phyloP scores from a whole-genome alignment of 2,113 vertebrate species.

The Microcebus jonahi region DNA sequence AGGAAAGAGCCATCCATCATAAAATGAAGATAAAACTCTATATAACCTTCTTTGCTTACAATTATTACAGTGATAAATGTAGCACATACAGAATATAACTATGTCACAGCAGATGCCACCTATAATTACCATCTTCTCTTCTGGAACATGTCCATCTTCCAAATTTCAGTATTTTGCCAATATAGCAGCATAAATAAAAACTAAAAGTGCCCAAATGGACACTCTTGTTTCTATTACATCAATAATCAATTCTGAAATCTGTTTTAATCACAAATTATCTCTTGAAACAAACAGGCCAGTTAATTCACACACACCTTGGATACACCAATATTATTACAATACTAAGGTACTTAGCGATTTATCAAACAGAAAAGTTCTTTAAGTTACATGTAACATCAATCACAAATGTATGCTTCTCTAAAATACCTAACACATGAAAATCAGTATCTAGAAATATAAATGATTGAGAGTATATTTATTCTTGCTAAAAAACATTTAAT shows the following conservation, averaged over 20 bases:
- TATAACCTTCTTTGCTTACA: slow-evolving; percentile 80
- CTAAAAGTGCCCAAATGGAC: slow-evolving; percentile 81
- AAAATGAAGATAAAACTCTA: slow-evolving; percentile 88
- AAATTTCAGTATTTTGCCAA: slow-evolving; percentile 67
- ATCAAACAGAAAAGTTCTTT: slow-evolving; percentile 20
- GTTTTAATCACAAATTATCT: slow-evolving; percentile 64
- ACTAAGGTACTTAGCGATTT: not conserved
- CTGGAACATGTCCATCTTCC: slow-evolving; percentile 80
- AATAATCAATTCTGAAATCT: slow-evolving; percentile 61
- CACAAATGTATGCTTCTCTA: not conserved
- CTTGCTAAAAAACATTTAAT: not conserved
- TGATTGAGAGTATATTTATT: not conserved
- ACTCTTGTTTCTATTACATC: slow-evolving; percentile 64
- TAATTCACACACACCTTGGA: slow-evolving; percentile 72
- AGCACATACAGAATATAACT: slow-evolving; percentile 78
- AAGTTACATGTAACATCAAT: not conserved
- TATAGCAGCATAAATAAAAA: slow-evolving; percentile 80
- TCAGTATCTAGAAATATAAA: not conserved
- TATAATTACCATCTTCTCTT: slow-evolving; percentile 80
- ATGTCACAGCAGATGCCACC: slow-evolving; percentile 79
- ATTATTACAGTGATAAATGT: slow-evolving; percentile 70
- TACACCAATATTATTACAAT: slow-evolving; percentile 17
- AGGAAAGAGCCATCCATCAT: slow-evolving; percentile 99
- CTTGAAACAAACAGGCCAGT: slow-evolving; percentile 72
- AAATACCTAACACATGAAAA: not conserved